These are phyloP conservation scores for Dolichallabes microphthalmus DNA, from an alignment of 2,113 vertebrate genomes.

Conservation along the genomic window DNA sequence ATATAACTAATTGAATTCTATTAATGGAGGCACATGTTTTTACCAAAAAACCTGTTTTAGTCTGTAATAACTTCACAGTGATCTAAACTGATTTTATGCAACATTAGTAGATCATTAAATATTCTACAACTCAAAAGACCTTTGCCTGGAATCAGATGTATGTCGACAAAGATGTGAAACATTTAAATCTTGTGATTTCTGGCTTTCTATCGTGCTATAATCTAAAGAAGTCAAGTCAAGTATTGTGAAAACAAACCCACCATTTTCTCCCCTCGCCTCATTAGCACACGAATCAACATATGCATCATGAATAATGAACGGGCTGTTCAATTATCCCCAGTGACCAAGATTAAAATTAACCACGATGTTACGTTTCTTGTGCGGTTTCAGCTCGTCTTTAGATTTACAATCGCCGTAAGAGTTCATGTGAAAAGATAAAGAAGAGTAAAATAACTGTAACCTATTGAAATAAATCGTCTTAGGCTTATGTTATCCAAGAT, in stretches of 20 bases:
- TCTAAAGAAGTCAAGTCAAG: neutral
- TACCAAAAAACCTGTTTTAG: neutral
- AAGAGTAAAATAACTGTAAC: neutral
- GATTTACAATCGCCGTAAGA: neutral
- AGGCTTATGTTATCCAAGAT: too few species aligned
- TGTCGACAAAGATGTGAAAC: neutral
- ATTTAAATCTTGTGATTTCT: neutral
- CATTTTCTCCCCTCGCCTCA: slow-evolving; percentile 10
- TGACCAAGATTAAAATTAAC: neutral
- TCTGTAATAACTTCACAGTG: neutral
- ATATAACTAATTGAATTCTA: too few species aligned
- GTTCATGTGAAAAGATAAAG: neutral
- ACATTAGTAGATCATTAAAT: neutral
- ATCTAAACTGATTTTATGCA: neutral
- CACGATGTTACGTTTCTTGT: neutral
- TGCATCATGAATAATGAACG: slow-evolving; percentile 36
- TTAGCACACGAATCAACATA: slow-evolving; percentile 38
- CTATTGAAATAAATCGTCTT: neutral
- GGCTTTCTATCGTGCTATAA: neutral
- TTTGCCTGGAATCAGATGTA: neutral
- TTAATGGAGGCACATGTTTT: neutral
- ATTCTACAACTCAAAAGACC: neutral
- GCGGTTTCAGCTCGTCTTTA: neutral
- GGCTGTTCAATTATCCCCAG: slow-evolving; percentile 27
- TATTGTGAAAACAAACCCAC: neutral